Evolutionary conservation across 1,140 invertebrate species (phyloP), one percentile per base, ranked within the genome.

Genomic region (Penaeus chinensis): DNA sequence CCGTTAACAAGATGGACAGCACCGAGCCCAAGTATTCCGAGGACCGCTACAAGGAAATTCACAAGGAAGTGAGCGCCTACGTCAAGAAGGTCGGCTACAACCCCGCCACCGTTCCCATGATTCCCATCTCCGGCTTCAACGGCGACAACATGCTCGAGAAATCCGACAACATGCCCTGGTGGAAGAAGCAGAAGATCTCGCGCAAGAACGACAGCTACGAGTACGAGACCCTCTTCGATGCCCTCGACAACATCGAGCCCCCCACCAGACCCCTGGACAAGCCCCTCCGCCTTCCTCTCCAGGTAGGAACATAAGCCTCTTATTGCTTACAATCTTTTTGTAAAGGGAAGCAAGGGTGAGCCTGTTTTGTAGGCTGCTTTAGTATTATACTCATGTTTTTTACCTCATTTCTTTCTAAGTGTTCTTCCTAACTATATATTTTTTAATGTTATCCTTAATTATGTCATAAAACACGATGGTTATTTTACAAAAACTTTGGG

Each of bases 1-100:
- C 97, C 87, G 98, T 99, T 82, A 99, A 99, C 95, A 99, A 99
- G 94, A 99, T 99, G 98, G 99, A 99, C 93, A 98, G 96, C 90
- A 99, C 98, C 84, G 98, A 99, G 91, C 98, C 98, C 66, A 96
- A 98, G 0, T 99, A 98, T 93, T 96, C 95, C 86, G 96, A 99
- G 93, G 92, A 94, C 13, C 95, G 98, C 90, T 99, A 97, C 92
- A 96, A 98, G 91, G 98, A 99, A 94, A 99, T 99, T 92, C 97
- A 97, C 92, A 99, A 98, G 92, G 98, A 99, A 93, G 98, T 99
- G 0, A 95, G 94, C 13, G 95, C 94, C 22, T 98, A 98, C 93
- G 97, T 98, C 91, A 99, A 98, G 94, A 99, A 98, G 93, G 98
- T 97, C 86, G 98, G 98, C 90, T 99, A 99, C 94, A 99, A 99